A percentile compares a stretch with the other conserved stretches of the same genome.
Conservation (phyloP, 2,113 vertebrate species). For the Prochilodus magdalenae region DNA sequence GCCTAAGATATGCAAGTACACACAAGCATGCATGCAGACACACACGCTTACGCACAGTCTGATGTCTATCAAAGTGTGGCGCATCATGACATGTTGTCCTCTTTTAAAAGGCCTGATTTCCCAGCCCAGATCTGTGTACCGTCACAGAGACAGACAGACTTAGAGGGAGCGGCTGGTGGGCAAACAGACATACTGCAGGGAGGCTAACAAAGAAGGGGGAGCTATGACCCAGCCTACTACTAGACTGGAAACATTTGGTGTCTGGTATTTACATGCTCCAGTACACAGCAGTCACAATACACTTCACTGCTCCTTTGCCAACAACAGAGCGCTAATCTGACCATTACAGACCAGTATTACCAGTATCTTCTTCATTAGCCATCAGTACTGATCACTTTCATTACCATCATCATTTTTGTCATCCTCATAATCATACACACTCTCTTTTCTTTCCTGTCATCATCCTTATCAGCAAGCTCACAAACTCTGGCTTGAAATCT, state of each 20-base stretch:
- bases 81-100: slow-evolving; percentile 21
- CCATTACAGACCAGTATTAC: background rate
- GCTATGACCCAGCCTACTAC: background rate
- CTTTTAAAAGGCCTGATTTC: background rate
- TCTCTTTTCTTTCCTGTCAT: background rate
- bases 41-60: background rate
- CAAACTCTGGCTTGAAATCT: no score
- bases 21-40: background rate
- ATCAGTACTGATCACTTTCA: background rate
- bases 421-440: background rate
- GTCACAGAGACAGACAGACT: slow-evolving; percentile 32
- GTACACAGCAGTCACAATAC: slow-evolving; percentile 33
- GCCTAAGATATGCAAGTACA: background rate
- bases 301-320: slow-evolving; percentile 2
- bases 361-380: background rate
- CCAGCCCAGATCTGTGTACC: background rate
- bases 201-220: background rate
- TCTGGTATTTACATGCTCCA: slow-evolving; percentile 28
- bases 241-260: slow-evolving; percentile 2
- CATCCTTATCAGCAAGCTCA: background rate
- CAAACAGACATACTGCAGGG: background rate
- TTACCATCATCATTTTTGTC: background rate
- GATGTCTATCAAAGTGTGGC: slow-evolving; percentile 25
- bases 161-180: background rate
- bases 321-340: slow-evolving; percentile 14